Percentiles rank a stretch among this genome's conserved stretches.
Conservation (phyloP, 2,797 vertebrate genomes). For the Balearica regulorum region DNA sequence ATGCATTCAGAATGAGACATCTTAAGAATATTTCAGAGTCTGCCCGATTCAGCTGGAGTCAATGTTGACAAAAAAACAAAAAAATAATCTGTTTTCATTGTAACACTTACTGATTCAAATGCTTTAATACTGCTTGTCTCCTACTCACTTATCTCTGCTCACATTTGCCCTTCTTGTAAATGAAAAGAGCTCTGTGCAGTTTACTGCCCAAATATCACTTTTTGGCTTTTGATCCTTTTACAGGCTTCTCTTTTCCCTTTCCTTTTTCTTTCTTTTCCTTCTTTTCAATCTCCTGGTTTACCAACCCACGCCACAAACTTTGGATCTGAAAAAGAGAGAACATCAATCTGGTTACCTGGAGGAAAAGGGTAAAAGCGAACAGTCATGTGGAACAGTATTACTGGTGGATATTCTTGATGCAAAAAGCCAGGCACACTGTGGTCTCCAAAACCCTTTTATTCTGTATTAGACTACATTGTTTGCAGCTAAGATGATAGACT, state of each 20-base stretch:
- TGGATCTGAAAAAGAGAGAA: constrained; percentile 60
- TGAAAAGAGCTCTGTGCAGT: background rate
- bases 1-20: background rate
- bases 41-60: background rate
- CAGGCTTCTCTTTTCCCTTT: background rate
- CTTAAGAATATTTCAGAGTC: background rate
- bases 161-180: background rate
- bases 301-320: constrained; percentile 47
- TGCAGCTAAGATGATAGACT: background rate
- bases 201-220: constrained; percentile 38
- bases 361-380: background rate
- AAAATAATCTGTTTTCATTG: background rate
- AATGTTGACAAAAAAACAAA: background rate
- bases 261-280: constrained; percentile 43
- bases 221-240: constrained; percentile 30
- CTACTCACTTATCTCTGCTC: background rate
- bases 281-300: constrained; percentile 59
- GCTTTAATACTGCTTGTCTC: background rate
- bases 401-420: background rate
- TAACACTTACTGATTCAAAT: background rate
- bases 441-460: background rate
- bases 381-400: background rate
- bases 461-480: background rate
- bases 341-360: background rate
- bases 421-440: background rate